Conservation (phyloP, 2,797 vertebrate species). For the Corythornis leucogaster region DNA sequence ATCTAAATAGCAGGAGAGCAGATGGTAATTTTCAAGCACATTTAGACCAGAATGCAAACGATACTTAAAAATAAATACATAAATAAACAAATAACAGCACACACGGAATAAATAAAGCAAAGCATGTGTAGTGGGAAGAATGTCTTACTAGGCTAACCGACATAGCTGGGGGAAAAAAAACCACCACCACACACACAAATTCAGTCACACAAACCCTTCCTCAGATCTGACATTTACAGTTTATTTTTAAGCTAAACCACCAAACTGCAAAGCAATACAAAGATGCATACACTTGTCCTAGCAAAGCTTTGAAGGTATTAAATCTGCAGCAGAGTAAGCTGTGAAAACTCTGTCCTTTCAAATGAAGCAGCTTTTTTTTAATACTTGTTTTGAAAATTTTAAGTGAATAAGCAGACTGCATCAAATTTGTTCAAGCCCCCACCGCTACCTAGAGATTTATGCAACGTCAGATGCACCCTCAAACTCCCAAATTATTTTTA, state of each 20-base stretch:
- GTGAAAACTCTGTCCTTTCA: constrained; percentile 8
- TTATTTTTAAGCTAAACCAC: constrained; percentile 29
- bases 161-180: fast-evolving
- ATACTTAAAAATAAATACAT: constrained; percentile 71
- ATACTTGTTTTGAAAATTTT: constrained; percentile 15
- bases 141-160: not conserved
- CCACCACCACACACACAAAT: not conserved
- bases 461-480: not conserved
- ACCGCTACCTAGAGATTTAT: not conserved
- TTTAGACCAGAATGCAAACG: constrained; percentile 67
- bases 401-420: constrained; percentile 20
- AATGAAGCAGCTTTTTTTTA: not conserved
- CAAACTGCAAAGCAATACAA: not conserved
- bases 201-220: not conserved
- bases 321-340: not conserved
- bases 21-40: constrained; percentile 77
- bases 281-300: not conserved
- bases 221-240: not conserved
- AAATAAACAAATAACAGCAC: constrained; percentile 73
- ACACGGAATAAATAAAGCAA: constrained; percentile 55
- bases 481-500: constrained; percentile 16
- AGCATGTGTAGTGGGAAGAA: not conserved
- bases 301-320: constrained; percentile 26
- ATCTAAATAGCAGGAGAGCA: constrained; percentile 75
- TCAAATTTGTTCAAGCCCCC: constrained; percentile 20